These are phyloP conservation scores for Machaerirhynchus nigripectus DNA, from an alignment of 2,113 vertebrate genomes.

Conservation along the genomic window DNA sequence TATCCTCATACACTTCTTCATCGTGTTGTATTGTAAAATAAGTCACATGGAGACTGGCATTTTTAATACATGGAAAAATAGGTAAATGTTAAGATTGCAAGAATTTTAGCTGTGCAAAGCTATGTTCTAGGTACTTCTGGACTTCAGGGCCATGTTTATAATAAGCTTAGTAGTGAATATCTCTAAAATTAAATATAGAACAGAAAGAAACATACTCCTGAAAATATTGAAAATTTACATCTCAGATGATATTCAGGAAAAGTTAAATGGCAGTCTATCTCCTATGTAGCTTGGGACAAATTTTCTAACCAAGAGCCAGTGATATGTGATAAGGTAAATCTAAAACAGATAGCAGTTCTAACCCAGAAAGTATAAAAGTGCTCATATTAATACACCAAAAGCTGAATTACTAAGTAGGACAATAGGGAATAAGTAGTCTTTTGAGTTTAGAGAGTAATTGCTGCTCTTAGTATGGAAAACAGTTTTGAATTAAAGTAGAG, in stretches of 20 bases:
- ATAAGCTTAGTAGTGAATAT: neutral
- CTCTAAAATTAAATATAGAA: neutral
- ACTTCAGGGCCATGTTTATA: neutral
- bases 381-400: neutral
- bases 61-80: neutral
- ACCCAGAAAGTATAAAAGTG: neutral
- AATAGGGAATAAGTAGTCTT: neutral
- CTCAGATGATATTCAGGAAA: neutral
- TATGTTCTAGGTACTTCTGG: neutral
- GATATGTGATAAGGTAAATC: neutral
- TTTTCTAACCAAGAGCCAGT: neutral
- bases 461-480: neutral
- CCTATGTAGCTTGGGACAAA: neutral
- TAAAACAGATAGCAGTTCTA: neutral
- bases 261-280: neutral
- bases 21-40: neutral
- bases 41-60: neutral
- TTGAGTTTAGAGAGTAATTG: neutral
- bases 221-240: slow-evolving; percentile 10
- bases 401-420: neutral
- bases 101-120: neutral
- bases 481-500: neutral
- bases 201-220: neutral
- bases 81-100: neutral
- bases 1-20: neutral